Percentiles rank a stretch among this genome's conserved stretches.
Evolutionary conservation across 2,113 vertebrate genomes (phyloP).

Genomic region (Apteryx owenii): DNA sequence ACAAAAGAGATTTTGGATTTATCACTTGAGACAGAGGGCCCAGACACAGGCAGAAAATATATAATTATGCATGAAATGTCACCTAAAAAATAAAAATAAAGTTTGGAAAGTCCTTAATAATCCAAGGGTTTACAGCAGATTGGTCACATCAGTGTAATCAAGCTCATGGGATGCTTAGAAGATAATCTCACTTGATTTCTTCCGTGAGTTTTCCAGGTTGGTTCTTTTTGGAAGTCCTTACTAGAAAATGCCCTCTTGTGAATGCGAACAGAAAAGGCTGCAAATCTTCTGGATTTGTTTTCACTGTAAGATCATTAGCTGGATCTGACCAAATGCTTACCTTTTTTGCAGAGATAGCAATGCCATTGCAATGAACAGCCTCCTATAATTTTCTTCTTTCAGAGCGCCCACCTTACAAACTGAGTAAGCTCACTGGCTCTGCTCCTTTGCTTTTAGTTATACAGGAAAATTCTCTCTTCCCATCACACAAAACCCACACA

Average conservation of each 20-base stretch:
- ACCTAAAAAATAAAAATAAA: background rate
- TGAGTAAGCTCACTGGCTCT: background rate
- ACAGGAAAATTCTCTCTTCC: background rate
- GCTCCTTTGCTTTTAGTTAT: background rate
- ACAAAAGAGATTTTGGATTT: background rate
- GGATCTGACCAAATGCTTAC: background rate
- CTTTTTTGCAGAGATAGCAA: background rate
- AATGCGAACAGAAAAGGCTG: background rate
- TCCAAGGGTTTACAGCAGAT: background rate
- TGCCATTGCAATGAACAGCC: background rate
- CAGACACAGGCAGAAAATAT: background rate
- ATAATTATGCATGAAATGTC: background rate
- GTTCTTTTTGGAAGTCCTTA: background rate
- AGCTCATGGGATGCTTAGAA: background rate
- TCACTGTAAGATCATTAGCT: background rate
- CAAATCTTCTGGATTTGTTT: background rate
- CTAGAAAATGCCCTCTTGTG: background rate
- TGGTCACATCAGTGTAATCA: background rate
- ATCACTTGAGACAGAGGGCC: background rate
- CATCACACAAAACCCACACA: no score
- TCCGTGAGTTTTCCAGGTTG: background rate
- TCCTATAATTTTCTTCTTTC: background rate
- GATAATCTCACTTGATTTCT: background rate
- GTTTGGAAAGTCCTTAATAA: background rate
- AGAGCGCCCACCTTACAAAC: background rate